A percentile compares a stretch with the other conserved stretches of the same genome.
These are phyloP conservation scores for Ricordea florida DNA, from an alignment of 92 coral and sea anemone species.

Conservation along the genomic window DNA sequence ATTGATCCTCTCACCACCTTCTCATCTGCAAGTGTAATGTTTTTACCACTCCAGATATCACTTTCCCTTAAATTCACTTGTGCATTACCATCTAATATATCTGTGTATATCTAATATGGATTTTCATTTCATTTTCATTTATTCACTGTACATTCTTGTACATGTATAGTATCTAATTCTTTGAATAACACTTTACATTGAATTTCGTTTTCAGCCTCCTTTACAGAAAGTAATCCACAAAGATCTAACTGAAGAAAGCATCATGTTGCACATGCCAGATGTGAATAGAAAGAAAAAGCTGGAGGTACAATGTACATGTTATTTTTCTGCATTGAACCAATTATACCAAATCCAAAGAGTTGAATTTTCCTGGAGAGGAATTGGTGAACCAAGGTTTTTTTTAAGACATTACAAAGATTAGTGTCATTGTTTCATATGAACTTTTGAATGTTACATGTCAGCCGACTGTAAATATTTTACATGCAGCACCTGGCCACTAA, in stretches of 20 bases:
- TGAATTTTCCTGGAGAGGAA: too few species aligned
- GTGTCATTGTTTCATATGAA: background rate
- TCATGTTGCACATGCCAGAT: constrained; percentile 87
- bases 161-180: background rate
- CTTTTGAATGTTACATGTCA: background rate
- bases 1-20: too few species aligned
- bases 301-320: constrained; percentile 38
- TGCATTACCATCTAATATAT: too few species aligned
- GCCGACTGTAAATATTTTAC: background rate
- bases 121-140: background rate
- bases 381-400: too few species aligned
- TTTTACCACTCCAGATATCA: too few species aligned
- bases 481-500: too few species aligned
- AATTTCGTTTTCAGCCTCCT: constrained; percentile 67
- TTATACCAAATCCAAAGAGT: too few species aligned
- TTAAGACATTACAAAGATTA: too few species aligned
- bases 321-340: background rate
- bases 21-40: too few species aligned
- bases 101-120: too few species aligned
- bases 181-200: background rate
- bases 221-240: constrained; percentile 45
- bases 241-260: constrained; percentile 63
- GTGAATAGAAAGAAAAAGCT: constrained; percentile 70
- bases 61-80: too few species aligned
- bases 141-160: background rate